A percentile compares a stretch with the other conserved stretches of the same genome.
phyloP scores from a whole-genome alignment of 2,797 vertebrate genomes.

The Monodelphis domestica region DNA sequence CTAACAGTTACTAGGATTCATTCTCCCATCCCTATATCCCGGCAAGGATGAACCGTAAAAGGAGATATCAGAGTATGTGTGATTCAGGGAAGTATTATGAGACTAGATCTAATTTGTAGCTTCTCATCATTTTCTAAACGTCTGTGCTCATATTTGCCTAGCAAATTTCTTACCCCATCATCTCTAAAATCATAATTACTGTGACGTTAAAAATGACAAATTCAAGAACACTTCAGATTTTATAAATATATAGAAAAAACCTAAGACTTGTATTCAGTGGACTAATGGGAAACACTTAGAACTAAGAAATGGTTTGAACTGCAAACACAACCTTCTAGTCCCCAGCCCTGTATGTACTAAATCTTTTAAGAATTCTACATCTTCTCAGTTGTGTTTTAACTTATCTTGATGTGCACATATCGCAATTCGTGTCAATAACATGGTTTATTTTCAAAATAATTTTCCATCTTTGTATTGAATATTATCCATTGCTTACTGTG shows the following conservation, averaged over 20 bases:
- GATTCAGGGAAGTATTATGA: not conserved
- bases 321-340: not conserved
- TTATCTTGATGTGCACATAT: not conserved
- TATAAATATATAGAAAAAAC: not conserved
- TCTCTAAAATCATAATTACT: constrained; percentile 21
- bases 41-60: not conserved
- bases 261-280: not conserved
- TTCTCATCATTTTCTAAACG: not conserved
- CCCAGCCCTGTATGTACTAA: not conserved
- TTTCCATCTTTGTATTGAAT: not conserved
- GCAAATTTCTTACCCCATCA: not conserved
- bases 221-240: constrained; percentile 33
- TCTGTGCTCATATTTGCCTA: not conserved
- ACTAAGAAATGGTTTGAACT: not conserved
- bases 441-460: not conserved
- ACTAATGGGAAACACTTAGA: constrained; percentile 19
- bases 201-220: constrained; percentile 18
- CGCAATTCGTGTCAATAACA: not conserved
- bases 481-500: not conserved
- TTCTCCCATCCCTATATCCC: not conserved
- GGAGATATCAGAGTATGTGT: not conserved
- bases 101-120: not conserved
- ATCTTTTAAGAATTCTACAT: not conserved
- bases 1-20: no score
- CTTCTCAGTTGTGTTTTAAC: not conserved